These are phyloP conservation scores for Lepidocyrtoides sp. DNA, from an alignment of 2,888 invertebrate species.

Conservation along the genomic window DNA sequence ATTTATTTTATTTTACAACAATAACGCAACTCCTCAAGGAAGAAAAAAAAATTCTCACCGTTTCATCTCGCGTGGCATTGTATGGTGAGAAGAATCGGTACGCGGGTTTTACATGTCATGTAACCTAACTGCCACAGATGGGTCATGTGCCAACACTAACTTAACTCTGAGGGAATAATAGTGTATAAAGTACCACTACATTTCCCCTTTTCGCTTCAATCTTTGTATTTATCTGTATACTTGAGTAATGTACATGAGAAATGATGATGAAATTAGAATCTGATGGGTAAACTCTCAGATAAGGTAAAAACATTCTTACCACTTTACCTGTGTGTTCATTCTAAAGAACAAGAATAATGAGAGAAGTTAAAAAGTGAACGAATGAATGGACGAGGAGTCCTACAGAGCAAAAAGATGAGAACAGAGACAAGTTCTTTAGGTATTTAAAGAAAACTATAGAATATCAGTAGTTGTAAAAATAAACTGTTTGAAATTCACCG, in stretches of 20 bases:
- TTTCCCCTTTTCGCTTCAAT: not conserved
- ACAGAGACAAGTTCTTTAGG: constrained; percentile 32
- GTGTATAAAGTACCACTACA: constrained; percentile 7
- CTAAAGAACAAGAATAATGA: not conserved
- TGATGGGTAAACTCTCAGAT: not conserved
- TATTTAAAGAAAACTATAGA: not conserved
- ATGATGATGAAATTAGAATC: constrained; percentile 15
- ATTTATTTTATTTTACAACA: constrained; percentile 16
- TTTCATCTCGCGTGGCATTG: constrained; percentile 24
- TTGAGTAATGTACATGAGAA: not conserved
- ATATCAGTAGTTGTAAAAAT: not conserved
- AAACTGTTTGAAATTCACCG: not conserved
- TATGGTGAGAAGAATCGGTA: constrained; percentile 10
- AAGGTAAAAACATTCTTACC: not conserved
- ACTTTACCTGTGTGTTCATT: not conserved
- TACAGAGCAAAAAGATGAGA: constrained; percentile 48
- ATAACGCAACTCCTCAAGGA: not conserved
- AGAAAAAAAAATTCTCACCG: constrained; percentile 24
- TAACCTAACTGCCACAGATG: not conserved
- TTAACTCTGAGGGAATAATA: not conserved
- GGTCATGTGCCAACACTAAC: constrained; percentile 33
- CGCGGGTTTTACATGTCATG: constrained; percentile 9
- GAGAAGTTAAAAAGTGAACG: constrained; percentile 22
- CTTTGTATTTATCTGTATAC: not conserved
- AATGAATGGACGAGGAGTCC: constrained; percentile 23